phyloP scores from a whole-genome alignment of 2,113 vertebrate species.

The Ctenomys sociabilis region DNA sequence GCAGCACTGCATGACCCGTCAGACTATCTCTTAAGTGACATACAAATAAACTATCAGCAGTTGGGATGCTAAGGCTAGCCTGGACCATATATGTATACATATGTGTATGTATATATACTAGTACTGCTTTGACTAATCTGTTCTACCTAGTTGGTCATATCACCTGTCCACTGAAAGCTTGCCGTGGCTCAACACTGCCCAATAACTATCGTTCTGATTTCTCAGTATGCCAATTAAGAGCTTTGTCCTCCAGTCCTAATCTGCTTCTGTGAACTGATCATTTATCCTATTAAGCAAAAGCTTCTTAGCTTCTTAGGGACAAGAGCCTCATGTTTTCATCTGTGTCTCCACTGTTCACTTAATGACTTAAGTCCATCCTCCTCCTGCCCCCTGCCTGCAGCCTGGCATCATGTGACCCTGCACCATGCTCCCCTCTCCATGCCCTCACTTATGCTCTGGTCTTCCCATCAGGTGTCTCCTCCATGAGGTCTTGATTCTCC shows the following conservation, averaged over 20 bases:
- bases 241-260: neutral
- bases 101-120: neutral
- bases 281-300: slow-evolving; percentile 51
- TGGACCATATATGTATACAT: neutral
- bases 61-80: neutral
- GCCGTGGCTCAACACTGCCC: neutral
- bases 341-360: neutral
- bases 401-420: neutral
- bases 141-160: neutral
- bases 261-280: slow-evolving; percentile 19
- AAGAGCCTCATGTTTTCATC: neutral
- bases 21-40: neutral
- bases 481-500: neutral
- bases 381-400: neutral
- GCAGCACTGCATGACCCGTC: neutral
- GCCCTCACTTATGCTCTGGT: neutral
- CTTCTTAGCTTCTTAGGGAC: neutral
- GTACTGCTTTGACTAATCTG: neutral
- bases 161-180: neutral
- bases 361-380: neutral
- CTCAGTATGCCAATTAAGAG: neutral
- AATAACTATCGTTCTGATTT: slow-evolving; percentile 3
- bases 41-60: neutral
- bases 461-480: neutral
- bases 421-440: neutral